Conservation (phyloP, 23 tunicate genomes). For the Trididemnum nubilum region DNA sequence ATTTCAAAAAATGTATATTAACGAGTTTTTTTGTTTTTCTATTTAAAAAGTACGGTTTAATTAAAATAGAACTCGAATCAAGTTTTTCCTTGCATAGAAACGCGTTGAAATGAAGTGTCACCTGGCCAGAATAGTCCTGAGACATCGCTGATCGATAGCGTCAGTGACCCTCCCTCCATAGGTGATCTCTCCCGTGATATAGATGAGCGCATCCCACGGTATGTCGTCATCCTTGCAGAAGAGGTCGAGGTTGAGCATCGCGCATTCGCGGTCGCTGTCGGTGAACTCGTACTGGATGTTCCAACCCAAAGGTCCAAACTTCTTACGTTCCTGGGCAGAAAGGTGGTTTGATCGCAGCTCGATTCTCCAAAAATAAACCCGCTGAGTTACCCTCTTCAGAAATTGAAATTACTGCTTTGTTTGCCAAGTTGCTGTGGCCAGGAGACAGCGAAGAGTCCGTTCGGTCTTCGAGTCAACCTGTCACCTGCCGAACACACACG, state of each 20-base stretch:
- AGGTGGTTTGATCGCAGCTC: no score
- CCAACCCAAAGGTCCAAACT: slow-evolving; percentile 80
- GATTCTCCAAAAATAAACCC: no score
- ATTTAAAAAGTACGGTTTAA: no score
- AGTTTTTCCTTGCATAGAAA: no score
- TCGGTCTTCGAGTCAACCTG: background rate
- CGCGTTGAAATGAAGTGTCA: no score
- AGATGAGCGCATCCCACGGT: slow-evolving; percentile 93
- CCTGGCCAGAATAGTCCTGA: slow-evolving; percentile 75
- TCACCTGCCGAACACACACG: no score
- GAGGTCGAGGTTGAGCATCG: slow-evolving; percentile 76
- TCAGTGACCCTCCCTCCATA: slow-evolving; percentile 94
- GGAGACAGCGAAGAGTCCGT: no score
- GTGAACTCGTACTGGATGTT: slow-evolving; percentile 89
- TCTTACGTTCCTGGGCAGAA: slow-evolving; percentile 65
- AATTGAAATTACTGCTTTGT: background rate
- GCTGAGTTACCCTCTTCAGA: background rate
- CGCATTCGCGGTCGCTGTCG: slow-evolving; percentile 86
- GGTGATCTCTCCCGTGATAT: slow-evolving; percentile 92
- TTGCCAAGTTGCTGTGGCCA: no score
- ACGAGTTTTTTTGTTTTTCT: no score
- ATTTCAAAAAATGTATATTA: no score
- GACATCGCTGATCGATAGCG: slow-evolving; percentile 85
- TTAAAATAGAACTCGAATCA: no score
- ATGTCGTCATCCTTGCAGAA: slow-evolving; percentile 71